Evolutionary conservation across 2,797 vertebrate species (phyloP), one percentile per base, ranked within the genome.

Genomic region (Huso huso): DNA sequence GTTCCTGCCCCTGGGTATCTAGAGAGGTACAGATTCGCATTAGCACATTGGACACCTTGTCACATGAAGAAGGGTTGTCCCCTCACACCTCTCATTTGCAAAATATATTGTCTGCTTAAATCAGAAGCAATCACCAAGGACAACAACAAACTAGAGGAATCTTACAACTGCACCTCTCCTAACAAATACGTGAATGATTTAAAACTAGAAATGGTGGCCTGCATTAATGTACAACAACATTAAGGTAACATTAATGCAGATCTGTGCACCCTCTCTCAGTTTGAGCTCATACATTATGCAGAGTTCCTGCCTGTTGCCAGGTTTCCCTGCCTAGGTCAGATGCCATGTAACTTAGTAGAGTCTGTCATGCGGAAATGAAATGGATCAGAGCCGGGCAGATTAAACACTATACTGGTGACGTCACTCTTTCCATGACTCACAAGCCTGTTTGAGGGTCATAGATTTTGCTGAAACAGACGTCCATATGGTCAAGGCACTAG

Each of bases 381-480:
- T 61, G 68, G 67, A 70, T 65, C 64, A 50, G 73, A 72, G 51
- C 66, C 79, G 62, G 61, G 69, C 68, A 78, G 75, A 82, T 74
- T 75, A 82, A 81, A 82, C 73, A 52, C 70, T 70, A n/a, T 68
- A 76, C 5, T 59, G 74, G 66, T 75, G 67, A 85, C 77, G 79
- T 86, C 83, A 81, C 73, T 73, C 70, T 72, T 81, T 83, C 83
- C 81, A 71, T 75, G 79, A 86, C 84, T 82, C 77, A 72, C 73
- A 74, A 71, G 76, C 69, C 71, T 75, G 74, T 81, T 74, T 74
- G 66, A 62, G 78, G 78, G 78, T 78, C 83, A 79, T 78, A 72
- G 82, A 51, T 69, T 74, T 68, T 67, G 76, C 74, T 72, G 74
- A 83, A 78, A 83, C 79, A 81, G 73, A 73, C 68, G 72, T 73